Percentiles rank a stretch among this genome's conserved stretches.
Evolutionary conservation across 2,113 vertebrate species (phyloP).

Genomic region (Fregata magnificens): DNA sequence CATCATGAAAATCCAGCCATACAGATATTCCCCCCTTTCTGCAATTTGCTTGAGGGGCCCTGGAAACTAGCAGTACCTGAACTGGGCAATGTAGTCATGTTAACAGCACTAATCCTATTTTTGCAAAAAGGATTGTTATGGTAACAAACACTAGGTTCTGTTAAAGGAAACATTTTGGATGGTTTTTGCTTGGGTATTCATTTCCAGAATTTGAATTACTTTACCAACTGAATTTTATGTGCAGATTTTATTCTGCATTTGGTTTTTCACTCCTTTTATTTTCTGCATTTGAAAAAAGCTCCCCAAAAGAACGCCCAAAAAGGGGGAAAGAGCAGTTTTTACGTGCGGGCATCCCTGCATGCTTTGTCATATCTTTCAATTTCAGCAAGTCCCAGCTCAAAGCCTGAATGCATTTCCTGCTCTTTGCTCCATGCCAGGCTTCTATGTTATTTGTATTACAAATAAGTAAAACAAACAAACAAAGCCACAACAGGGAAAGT

Average conservation of each 20-base stretch:
- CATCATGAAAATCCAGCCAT: conserved; percentile 10
- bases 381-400: conserved; percentile 32
- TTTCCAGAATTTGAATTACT: neutral
- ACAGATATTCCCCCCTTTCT: neutral
- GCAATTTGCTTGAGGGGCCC: neutral
- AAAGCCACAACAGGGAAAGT: neutral
- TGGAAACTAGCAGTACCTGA: neutral
- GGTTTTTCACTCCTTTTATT: neutral
- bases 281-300: neutral
- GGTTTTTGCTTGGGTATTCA: neutral
- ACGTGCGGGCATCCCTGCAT: neutral
- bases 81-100: neutral
- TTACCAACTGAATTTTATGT: neutral
- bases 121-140: conserved; percentile 17
- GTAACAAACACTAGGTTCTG: conserved; percentile 17
- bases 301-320: neutral
- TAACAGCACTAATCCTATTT: conserved; percentile 8
- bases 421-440: conserved; percentile 57
- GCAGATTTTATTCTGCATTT: neutral
- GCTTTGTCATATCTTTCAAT: conserved; percentile 24
- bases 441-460: conserved; percentile 31
- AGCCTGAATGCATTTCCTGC: conserved; percentile 58
- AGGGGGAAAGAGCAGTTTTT: neutral
- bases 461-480: conserved; percentile 42
- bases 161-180: neutral